Conservation (phyloP, 2,113 vertebrate species). For the Stercorarius parasiticus region DNA sequence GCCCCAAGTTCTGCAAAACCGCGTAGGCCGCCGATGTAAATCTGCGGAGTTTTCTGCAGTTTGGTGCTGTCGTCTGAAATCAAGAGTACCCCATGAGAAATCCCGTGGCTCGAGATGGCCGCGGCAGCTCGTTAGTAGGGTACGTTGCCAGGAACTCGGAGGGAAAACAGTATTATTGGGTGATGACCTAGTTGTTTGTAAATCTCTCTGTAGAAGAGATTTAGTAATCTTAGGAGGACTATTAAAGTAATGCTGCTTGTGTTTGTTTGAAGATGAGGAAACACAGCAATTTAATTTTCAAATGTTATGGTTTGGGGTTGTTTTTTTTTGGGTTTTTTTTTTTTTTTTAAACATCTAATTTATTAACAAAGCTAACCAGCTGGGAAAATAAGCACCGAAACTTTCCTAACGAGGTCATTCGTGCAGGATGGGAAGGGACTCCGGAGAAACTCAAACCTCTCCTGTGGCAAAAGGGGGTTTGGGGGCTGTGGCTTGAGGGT, state of each 20-base stretch:
- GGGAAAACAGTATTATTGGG: neutral
- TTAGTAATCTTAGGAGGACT: conserved; percentile 22
- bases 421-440: neutral
- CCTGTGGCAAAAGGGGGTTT: neutral
- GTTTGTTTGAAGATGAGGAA: conserved; percentile 32
- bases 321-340: neutral
- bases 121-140: neutral
- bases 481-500: neutral
- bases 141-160: neutral
- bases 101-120: neutral
- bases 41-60: neutral
- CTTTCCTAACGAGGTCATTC: conserved; percentile 6
- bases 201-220: neutral
- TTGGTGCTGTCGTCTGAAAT: neutral
- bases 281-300: neutral
- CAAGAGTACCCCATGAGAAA: neutral
- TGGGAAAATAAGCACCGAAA: conserved; percentile 13
- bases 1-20: neutral
- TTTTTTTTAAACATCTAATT: neutral
- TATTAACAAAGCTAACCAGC: neutral
- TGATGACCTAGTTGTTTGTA: conserved; percentile 40
- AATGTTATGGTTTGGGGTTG: neutral
- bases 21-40: accelerated
- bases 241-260: neutral
- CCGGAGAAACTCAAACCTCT: neutral